These are phyloP conservation scores for Stichopus horrens DNA, from an alignment of 53 echinoderm and acorn worm genomes.

Conservation along the genomic window DNA sequence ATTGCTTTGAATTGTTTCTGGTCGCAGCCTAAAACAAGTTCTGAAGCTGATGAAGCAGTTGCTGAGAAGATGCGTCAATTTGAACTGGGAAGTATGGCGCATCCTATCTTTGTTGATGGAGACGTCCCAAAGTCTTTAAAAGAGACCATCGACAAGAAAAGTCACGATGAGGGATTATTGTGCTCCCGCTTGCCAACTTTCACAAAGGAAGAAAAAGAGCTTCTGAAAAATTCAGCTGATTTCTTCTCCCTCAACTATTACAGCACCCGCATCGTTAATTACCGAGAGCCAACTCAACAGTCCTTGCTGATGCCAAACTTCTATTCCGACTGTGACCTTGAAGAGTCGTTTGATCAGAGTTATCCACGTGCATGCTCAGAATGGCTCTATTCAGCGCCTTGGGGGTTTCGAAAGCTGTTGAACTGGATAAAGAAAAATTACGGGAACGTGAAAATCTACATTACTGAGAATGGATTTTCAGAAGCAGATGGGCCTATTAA, in stretches of 20 bases:
- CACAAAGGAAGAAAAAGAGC: slow-evolving; percentile 52
- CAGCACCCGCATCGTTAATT: slow-evolving; percentile 49
- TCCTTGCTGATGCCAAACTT: slow-evolving; percentile 29
- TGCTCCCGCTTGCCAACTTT: slow-evolving; percentile 54
- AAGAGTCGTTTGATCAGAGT: slow-evolving; percentile 20
- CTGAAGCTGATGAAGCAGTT: slow-evolving; percentile 56
- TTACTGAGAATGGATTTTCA: slow-evolving; percentile 93
- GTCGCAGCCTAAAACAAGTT: slow-evolving; percentile 66
- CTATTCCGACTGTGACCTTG: slow-evolving; percentile 24
- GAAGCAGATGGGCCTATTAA: slow-evolving; percentile 70
- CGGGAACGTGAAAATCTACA: slow-evolving; percentile 86
- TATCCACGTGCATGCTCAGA: slow-evolving; percentile 26
- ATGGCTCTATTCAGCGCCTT: slow-evolving; percentile 69
- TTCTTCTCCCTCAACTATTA: slow-evolving; percentile 71
- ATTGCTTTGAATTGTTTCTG: slow-evolving; percentile 64
- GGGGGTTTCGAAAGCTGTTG: slow-evolving; percentile 76
- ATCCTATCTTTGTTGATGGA: slow-evolving; percentile 80
- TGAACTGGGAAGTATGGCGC: slow-evolving; percentile 65
- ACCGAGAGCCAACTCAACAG: slow-evolving; percentile 5
- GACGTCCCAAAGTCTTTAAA: slow-evolving; percentile 60
- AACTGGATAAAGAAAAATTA: slow-evolving; percentile 79
- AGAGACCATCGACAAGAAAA: slow-evolving; percentile 48
- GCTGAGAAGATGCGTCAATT: slow-evolving; percentile 55
- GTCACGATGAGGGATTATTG: slow-evolving; percentile 52
- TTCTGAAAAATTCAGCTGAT: slow-evolving; percentile 58